phyloP scores from a whole-genome alignment of 2,888 invertebrate species.

The Saturnia pavonia region DNA sequence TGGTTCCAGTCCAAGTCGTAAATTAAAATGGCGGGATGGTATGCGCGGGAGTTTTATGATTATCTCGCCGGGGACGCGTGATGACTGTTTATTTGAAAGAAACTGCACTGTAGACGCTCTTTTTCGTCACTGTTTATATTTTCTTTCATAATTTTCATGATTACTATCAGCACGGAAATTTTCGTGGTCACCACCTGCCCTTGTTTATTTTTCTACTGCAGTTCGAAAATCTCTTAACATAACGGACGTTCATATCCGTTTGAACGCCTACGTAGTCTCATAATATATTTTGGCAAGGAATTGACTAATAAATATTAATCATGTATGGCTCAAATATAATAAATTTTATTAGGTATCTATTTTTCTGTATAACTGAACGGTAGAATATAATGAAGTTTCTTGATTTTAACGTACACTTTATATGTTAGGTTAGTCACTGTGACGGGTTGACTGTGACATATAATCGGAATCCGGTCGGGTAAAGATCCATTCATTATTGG shows the following conservation, averaged over 20 bases:
- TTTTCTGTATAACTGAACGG: too few relatives aligned
- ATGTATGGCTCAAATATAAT: too few relatives aligned
- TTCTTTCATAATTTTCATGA: slow-evolving; percentile 11
- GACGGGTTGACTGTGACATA: too few relatives aligned
- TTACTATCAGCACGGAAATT: not conserved
- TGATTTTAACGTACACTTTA: too few relatives aligned
- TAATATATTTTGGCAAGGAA: not conserved
- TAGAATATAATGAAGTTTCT: too few relatives aligned
- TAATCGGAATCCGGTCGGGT: too few relatives aligned
- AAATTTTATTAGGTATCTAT: too few relatives aligned
- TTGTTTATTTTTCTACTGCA: not conserved
- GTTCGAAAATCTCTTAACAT: not conserved
- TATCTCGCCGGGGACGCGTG: slow-evolving; percentile 33
- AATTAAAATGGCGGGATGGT: slow-evolving; percentile 71
- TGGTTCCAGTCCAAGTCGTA: slow-evolving; percentile 68
- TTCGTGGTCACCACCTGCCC: not conserved
- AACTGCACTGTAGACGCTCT: not conserved
- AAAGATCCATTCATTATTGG: too few relatives aligned
- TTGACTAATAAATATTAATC: too few relatives aligned
- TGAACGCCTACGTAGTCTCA: not conserved
- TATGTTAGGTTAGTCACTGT: too few relatives aligned
- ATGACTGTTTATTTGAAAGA: slow-evolving; percentile 23
- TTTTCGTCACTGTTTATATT: slow-evolving; percentile 42
- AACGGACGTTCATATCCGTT: not conserved
- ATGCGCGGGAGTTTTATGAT: slow-evolving; percentile 65